Evolutionary conservation across 2,113 vertebrate species (phyloP).

Genomic region (Toxotes jaculatrix): DNA sequence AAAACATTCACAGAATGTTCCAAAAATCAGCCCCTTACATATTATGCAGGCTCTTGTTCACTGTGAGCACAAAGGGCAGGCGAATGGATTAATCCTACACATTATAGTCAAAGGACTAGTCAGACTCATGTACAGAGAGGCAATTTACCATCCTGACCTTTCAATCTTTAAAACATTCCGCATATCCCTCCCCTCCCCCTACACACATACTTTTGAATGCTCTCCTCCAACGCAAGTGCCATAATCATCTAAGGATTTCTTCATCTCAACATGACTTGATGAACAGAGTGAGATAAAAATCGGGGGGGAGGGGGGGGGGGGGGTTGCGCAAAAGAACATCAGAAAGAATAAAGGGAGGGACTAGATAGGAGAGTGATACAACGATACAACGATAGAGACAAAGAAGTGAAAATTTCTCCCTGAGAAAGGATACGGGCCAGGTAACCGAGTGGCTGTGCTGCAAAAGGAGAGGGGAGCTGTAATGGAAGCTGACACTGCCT

Average conservation of each 20-base stretch:
- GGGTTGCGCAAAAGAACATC: slow-evolving; percentile 32
- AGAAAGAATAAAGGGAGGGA: slow-evolving; percentile 43
- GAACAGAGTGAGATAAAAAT: slow-evolving; percentile 59
- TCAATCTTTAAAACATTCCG: slow-evolving; percentile 77
- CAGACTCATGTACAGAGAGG: slow-evolving; percentile 79
- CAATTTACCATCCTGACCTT: slow-evolving; percentile 83
- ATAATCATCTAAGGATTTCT: slow-evolving; percentile 64
- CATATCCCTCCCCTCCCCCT: slow-evolving; percentile 42
- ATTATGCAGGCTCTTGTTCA: slow-evolving; percentile 70
- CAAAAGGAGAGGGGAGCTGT: slow-evolving; percentile 38
- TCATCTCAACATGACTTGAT: slow-evolving; percentile 67
- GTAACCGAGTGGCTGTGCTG: slow-evolving; percentile 33
- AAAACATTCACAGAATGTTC: slow-evolving; percentile 64
- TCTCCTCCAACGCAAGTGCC: slow-evolving; percentile 62
- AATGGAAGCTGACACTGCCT: slow-evolving; percentile 64
- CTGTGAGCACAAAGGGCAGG: slow-evolving; percentile 77
- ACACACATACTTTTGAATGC: slow-evolving; percentile 63
- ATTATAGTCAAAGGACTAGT: slow-evolving; percentile 80
- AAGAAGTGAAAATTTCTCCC: slow-evolving; percentile 54
- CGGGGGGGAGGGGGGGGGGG: slow-evolving; percentile 7
- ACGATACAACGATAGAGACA: slow-evolving; percentile 61
- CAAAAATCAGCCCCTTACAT: slow-evolving; percentile 68
- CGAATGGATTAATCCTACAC: slow-evolving; percentile 80
- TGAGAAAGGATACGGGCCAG: slow-evolving; percentile 35
- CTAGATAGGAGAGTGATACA: slow-evolving; percentile 45